Conservation (phyloP, 2,888 invertebrate species). For the Oasisia sp. region DNA sequence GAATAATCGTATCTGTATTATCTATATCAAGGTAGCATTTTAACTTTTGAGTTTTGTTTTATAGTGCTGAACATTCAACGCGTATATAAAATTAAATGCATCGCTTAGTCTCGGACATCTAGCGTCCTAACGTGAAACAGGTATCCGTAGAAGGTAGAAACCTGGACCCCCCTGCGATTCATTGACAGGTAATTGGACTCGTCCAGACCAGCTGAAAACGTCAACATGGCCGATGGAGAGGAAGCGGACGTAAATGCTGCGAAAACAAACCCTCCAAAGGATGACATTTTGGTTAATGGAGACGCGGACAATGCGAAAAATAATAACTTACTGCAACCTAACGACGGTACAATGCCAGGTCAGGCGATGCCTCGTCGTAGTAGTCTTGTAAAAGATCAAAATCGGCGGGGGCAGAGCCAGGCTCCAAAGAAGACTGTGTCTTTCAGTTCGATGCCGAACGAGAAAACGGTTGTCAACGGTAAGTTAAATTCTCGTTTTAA, state of each 20-base stretch:
- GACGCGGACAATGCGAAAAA: conserved; percentile 30
- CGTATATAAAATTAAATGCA: background rate
- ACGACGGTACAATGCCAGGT: conserved; percentile 34
- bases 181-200: conserved; percentile 26
- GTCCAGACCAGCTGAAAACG: conserved; percentile 27
- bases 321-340: conserved; percentile 38
- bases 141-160: background rate
- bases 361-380: conserved; percentile 56
- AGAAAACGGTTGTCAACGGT: conserved; percentile 71
- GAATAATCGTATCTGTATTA: background rate
- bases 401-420: conserved; percentile 52
- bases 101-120: background rate
- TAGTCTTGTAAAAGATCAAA: conserved; percentile 60
- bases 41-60: background rate
- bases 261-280: conserved; percentile 25
- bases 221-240: conserved; percentile 39
- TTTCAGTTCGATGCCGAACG: conserved; percentile 66
- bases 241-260: conserved; percentile 20
- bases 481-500: conserved; percentile 44
- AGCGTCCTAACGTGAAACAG: background rate
- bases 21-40: background rate
- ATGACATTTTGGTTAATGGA: conserved; percentile 42
- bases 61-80: background rate
- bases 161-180: conserved; percentile 7
- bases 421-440: conserved; percentile 67